A percentile compares a stretch with the other conserved stretches of the same genome.
Conservation (phyloP, 2,113 vertebrate species). For the Eolophus roseicapilla region DNA sequence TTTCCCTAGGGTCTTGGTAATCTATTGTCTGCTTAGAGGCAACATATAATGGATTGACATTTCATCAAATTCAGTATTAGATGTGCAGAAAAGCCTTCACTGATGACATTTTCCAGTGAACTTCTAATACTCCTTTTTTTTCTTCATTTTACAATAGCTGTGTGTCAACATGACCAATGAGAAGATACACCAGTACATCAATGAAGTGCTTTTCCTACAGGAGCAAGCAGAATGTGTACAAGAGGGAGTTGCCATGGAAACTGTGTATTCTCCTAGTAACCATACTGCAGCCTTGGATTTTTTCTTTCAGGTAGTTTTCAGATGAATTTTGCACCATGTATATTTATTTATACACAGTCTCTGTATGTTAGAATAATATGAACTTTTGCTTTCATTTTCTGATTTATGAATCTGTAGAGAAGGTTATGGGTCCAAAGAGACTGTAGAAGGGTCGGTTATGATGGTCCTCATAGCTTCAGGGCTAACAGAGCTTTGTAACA, state of each 20-base stretch:
- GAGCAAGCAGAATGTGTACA: slow-evolving; percentile 91
- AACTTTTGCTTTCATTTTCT: background rate
- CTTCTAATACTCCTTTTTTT: background rate
- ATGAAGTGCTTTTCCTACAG: slow-evolving; percentile 90
- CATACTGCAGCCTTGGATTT: slow-evolving; percentile 86
- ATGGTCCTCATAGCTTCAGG: background rate
- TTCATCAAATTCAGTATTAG: background rate
- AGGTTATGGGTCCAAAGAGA: background rate
- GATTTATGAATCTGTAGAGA: background rate
- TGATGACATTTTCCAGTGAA: background rate
- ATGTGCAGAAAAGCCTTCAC: background rate
- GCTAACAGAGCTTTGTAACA: background rate
- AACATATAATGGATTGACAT: background rate
- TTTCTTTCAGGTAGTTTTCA: slow-evolving; percentile 89
- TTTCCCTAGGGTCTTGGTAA: background rate
- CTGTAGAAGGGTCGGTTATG: background rate
- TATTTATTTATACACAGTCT: background rate
- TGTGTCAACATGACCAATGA: slow-evolving; percentile 98
- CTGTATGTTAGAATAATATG: background rate
- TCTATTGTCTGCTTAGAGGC: background rate
- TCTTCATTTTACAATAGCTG: slow-evolving; percentile 74
- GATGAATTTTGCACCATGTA: background rate
- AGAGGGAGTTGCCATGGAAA: slow-evolving; percentile 93
- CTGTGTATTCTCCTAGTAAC: slow-evolving; percentile 79
- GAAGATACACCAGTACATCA: slow-evolving; percentile 87